Conservation (phyloP, 2,888 invertebrate species). For the Pseudococcus longispinus region DNA sequence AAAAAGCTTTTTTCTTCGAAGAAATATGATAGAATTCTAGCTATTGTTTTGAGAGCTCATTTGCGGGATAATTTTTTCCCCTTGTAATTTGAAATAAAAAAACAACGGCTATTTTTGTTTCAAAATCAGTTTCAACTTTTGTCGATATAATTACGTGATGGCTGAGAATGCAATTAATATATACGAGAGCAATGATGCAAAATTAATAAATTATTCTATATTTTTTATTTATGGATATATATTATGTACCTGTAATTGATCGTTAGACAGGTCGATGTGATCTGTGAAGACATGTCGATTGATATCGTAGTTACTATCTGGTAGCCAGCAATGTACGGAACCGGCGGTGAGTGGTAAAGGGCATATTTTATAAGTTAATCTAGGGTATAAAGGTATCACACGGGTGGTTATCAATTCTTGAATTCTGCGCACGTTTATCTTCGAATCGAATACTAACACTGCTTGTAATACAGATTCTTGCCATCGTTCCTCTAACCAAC, state of each 20-base stretch:
- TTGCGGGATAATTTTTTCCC: too few relatives aligned
- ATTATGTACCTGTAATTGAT: constrained; percentile 51
- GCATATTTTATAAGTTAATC: constrained; percentile 63
- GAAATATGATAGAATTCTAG: too few relatives aligned
- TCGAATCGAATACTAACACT: constrained; percentile 64
- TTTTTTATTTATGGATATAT: neutral
- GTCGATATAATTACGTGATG: too few relatives aligned
- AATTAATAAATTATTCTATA: too few relatives aligned
- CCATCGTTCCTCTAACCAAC: constrained; percentile 53
- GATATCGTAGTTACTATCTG: constrained; percentile 65
- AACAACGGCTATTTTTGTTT: too few relatives aligned
- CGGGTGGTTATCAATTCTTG: constrained; percentile 64
- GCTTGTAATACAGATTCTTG: constrained; percentile 60
- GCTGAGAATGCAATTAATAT: too few relatives aligned
- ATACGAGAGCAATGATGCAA: too few relatives aligned
- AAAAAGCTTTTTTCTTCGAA: too few relatives aligned
- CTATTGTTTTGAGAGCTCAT: too few relatives aligned
- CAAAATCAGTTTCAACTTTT: too few relatives aligned
- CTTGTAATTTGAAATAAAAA: too few relatives aligned
- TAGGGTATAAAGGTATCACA: constrained; percentile 64
- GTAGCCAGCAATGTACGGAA: constrained; percentile 65
- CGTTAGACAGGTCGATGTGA: constrained; percentile 47
- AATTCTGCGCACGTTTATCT: constrained; percentile 63
- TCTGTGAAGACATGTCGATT: constrained; percentile 64
- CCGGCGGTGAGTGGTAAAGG: constrained; percentile 60